A percentile compares a stretch with the other conserved stretches of the same genome.
Conservation (phyloP, 2,797 vertebrate genomes). For the Tokudaia tokunoshimensis region DNA sequence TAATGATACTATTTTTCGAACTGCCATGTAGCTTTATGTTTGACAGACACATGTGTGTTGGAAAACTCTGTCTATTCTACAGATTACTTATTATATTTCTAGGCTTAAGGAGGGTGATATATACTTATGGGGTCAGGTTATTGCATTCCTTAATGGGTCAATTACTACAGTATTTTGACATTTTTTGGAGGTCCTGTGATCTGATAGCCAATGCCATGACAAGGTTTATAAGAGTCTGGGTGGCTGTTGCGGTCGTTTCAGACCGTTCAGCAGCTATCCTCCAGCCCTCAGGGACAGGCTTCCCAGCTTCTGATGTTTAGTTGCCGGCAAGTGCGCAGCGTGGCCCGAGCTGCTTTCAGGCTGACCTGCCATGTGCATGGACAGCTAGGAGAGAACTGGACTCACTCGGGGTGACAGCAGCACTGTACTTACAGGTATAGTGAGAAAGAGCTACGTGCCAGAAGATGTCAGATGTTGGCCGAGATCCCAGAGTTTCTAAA, state of each 20-base stretch:
- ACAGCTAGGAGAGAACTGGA: not conserved
- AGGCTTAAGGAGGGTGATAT: not conserved
- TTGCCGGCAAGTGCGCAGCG: not conserved
- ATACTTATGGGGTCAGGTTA: not conserved
- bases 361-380: not conserved
- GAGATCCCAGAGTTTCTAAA: not conserved
- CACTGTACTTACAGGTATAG: accelerated
- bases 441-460: not conserved
- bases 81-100: not conserved
- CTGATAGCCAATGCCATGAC: not conserved
- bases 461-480: not conserved
- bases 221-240: not conserved
- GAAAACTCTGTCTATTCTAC: not conserved
- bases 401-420: not conserved
- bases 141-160: not conserved
- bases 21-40: not conserved
- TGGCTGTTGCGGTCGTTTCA: not conserved
- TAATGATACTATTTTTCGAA: not conserved
- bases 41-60: not conserved
- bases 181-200: not conserved
- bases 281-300: not conserved
- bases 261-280: not conserved
- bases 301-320: not conserved
- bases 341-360: not conserved
- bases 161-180: not conserved